phyloP scores from a whole-genome alignment of 2,888 invertebrate genomes.

The Hylaea fasciaria region DNA sequence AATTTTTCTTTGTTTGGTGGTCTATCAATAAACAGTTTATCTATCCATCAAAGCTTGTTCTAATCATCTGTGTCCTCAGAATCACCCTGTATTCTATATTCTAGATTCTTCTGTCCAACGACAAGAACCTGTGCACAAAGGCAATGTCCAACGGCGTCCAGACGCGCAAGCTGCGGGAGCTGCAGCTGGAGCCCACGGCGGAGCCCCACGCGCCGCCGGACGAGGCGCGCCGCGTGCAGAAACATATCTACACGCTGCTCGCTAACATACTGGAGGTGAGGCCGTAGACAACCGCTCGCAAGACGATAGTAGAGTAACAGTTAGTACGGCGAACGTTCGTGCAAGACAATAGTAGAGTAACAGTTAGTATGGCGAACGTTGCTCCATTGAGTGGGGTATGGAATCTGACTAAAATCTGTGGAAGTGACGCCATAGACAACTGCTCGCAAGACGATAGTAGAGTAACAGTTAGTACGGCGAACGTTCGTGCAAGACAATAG shows the following conservation, averaged over 20 bases:
- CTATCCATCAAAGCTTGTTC: too few species aligned
- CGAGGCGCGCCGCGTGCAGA: constrained; percentile 36
- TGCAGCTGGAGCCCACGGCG: constrained; percentile 47
- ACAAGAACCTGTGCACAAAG: constrained; percentile 85
- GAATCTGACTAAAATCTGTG: too few species aligned
- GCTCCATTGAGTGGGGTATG: too few species aligned
- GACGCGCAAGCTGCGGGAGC: constrained; percentile 54
- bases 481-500: too few species aligned
- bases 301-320: too few species aligned
- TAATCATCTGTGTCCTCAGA: too few species aligned
- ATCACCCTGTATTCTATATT: neutral
- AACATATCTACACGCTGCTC: constrained; percentile 57
- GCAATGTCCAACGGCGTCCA: constrained; percentile 78
- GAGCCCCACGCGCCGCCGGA: constrained; percentile 33
- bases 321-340: too few species aligned
- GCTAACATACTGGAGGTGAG: constrained; percentile 57
- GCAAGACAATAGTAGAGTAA: too few species aligned
- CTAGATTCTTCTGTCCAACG: constrained; percentile 85
- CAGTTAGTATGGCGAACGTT: too few species aligned
- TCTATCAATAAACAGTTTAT: too few species aligned
- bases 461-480: too few species aligned
- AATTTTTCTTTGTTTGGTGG: too few species aligned
- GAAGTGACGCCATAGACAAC: constrained; percentile 43
- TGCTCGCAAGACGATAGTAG: neutral
- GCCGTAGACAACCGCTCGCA: neutral